Percentiles rank a stretch among this genome's conserved stretches.
These are phyloP conservation scores for Salvelinus sp. DNA, from an alignment of 2,113 vertebrate species.

Conservation along the genomic window DNA sequence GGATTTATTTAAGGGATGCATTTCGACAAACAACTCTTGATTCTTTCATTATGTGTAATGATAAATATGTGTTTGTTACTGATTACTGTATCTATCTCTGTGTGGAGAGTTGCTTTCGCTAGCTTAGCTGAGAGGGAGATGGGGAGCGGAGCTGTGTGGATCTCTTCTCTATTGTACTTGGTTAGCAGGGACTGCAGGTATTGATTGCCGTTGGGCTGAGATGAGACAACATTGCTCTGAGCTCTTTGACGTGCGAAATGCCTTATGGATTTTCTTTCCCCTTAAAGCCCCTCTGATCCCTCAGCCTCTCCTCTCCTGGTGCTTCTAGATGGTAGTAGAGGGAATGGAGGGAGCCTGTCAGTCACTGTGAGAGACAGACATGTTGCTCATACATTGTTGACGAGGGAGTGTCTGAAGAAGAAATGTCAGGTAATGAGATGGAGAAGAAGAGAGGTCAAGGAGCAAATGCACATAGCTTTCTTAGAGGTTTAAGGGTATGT, in stretches of 20 bases:
- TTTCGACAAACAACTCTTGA: neutral
- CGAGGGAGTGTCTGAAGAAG: constrained; percentile 7
- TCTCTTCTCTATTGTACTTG: constrained; percentile 17
- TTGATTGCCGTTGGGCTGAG: constrained; percentile 41
- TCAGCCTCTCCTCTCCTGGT: neutral
- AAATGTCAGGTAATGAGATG: neutral
- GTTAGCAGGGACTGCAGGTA: constrained; percentile 20
- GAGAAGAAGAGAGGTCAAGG: neutral
- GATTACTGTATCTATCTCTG: neutral
- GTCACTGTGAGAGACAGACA: neutral
- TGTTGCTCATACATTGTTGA: neutral
- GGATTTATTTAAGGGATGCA: neutral
- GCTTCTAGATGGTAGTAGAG: constrained; percentile 15
- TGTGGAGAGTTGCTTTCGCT: neutral
- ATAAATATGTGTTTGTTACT: neutral
- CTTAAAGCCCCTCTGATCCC: constrained; percentile 41
- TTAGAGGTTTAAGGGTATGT: constrained; percentile 3
- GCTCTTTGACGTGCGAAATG: constrained; percentile 52
- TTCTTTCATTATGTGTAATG: neutral
- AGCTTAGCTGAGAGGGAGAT: constrained; percentile 1
- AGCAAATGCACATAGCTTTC: neutral
- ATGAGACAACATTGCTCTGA: constrained; percentile 46
- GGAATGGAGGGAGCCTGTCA: neutral
- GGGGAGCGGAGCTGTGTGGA: neutral
- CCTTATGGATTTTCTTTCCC: constrained; percentile 42